A percentile compares a stretch with the other conserved stretches of the same genome.
phyloP scores from a whole-genome alignment of 2,888 invertebrate species.

The Oxytorus armatus region DNA sequence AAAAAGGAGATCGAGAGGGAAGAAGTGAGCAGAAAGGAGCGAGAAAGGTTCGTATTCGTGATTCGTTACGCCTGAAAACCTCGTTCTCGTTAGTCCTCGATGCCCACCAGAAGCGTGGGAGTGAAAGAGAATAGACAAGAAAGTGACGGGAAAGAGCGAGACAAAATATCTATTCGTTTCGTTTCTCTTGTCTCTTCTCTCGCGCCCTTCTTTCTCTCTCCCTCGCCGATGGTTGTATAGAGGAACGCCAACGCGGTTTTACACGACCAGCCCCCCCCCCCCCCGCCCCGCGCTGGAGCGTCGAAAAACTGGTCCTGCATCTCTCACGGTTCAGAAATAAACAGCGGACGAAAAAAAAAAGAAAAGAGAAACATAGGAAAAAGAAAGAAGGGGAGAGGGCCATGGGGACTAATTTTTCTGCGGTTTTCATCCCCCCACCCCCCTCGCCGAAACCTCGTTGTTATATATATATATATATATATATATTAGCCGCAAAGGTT shows the following conservation, averaged over 20 bases:
- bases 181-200: constrained; percentile 35
- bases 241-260: constrained; percentile 37
- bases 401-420: constrained; percentile 64
- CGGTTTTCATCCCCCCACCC: constrained; percentile 57
- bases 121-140: too few species aligned
- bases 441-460: constrained; percentile 25
- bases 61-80: constrained; percentile 63
- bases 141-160: constrained; percentile 44
- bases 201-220: constrained; percentile 9
- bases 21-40: constrained; percentile 37
- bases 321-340: constrained; percentile 37
- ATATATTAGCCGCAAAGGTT: constrained; percentile 39
- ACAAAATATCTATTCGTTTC: constrained; percentile 36
- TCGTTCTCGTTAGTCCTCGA: constrained; percentile 65
- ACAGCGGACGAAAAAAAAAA: constrained; percentile 2
- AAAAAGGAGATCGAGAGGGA: constrained; percentile 24
- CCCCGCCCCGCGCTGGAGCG: constrained; percentile 7
- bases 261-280: constrained; percentile 6
- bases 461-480: constrained; percentile 11
- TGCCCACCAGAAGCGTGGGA: constrained; percentile 28
- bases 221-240: background rate
- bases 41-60: constrained; percentile 54
- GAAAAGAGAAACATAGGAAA: background rate
- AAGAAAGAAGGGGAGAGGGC: background rate
- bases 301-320: constrained; percentile 47